Conservation (phyloP, 2,797 vertebrate genomes). For the Megaceryle alcyon region DNA sequence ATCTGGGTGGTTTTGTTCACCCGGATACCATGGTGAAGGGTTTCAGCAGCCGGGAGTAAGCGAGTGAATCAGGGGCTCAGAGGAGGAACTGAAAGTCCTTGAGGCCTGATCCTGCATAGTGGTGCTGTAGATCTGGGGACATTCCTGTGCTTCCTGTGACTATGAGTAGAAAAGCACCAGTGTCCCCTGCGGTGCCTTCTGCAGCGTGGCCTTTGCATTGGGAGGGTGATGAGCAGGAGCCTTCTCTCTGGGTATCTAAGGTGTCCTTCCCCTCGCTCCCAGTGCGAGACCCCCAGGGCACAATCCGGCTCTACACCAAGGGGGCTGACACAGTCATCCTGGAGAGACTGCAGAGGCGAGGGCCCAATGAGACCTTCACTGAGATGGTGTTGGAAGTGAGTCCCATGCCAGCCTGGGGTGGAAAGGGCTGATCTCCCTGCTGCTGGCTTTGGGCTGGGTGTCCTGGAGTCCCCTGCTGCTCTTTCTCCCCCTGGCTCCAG, state of each 20-base stretch:
- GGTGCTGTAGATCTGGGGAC: background rate
- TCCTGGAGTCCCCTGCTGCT: background rate
- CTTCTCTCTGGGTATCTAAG: background rate
- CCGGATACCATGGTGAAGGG: background rate
- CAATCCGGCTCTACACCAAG: conserved; percentile 91
- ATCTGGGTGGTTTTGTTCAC: background rate
- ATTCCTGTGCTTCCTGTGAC: background rate
- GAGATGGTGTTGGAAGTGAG: conserved; percentile 87
- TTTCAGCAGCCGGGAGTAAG: background rate
- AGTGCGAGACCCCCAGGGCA: conserved; percentile 90
- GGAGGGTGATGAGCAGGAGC: rapidly evolving
- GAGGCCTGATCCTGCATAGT: background rate
- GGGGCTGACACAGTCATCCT: conserved; percentile 92
- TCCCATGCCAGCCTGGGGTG: background rate
- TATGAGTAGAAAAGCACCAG: background rate
- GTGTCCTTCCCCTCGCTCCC: background rate
- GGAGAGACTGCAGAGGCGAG: conserved; percentile 79
- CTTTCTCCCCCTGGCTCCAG: background rate
- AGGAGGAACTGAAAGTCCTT: background rate
- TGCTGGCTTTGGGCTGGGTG: background rate
- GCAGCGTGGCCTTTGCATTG: background rate
- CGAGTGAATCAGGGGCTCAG: background rate
- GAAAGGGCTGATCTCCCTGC: background rate
- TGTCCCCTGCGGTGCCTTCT: rapidly evolving
- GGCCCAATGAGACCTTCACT: conserved; percentile 65